Conservation (phyloP, 1,140 invertebrate genomes). For the Maconellicoccus hirsutus region DNA sequence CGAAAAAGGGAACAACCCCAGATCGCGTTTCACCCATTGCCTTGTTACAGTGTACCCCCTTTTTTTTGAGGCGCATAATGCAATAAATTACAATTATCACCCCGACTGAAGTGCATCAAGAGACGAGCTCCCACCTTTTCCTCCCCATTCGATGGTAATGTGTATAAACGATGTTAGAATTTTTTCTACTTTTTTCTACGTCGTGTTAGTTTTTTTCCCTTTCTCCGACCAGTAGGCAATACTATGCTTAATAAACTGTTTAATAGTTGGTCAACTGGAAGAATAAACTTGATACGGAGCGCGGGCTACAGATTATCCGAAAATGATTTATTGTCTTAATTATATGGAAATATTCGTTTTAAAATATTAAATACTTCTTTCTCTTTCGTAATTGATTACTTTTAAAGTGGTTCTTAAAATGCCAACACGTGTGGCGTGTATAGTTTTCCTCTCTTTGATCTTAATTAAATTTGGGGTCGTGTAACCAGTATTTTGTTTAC, state of each 20-base stretch:
- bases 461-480: no score
- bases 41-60: not conserved
- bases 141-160: not conserved
- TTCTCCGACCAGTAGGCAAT: not conserved
- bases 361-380: constrained; percentile 17
- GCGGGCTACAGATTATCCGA: not conserved
- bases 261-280: constrained; percentile 18
- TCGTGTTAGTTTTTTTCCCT: no score
- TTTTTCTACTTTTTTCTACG: not conserved
- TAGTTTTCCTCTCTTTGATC: no score
- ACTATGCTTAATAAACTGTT: constrained; percentile 11
- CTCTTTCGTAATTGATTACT: not conserved
- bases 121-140: not conserved
- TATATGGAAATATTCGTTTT: constrained; percentile 16
- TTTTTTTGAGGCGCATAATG: constrained; percentile 1
- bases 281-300: not conserved
- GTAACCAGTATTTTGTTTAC: no score
- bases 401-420: not conserved
- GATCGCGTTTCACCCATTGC: constrained; percentile 4
- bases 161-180: not conserved
- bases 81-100: constrained; percentile 22
- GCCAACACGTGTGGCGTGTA: no score
- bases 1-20: not conserved
- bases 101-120: constrained; percentile 15
- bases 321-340: constrained; percentile 19